Evolutionary conservation across 2,113 vertebrate genomes (phyloP), one percentile per base, ranked within the genome.

Genomic region (Poeciliopsis turrubarensis): DNA sequence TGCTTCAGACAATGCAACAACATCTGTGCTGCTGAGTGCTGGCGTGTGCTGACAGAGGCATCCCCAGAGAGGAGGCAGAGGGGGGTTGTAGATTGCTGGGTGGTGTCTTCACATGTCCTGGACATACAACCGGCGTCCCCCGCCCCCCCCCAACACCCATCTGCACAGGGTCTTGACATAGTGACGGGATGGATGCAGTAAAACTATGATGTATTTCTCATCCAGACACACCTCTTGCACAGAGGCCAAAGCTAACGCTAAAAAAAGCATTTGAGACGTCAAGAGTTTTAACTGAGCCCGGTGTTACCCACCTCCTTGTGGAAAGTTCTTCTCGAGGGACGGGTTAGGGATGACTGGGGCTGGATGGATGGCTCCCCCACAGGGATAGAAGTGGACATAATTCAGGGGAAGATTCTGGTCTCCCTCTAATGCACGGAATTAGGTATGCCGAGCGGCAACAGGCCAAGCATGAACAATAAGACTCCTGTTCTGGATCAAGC

Each of bases 1-100:
- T 81, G 85, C 86, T 91, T 82, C 84, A 92, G 89, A 91, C 93
- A 91, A 93, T 92, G 91, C 91, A 89, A 88, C 92, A 94, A 91
- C 93, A 94, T 93, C 93, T 93, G 94, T 90, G 93, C 85, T 78
- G 78, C 88, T 70, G 83, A 89, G 87, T 80, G 86, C 85, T 89
- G 84, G 31, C 87, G 86, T 88, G 86, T 85, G 87, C 89, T 88
- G 92, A 91, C 88, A 89, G 88, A 91, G 86, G 82, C 75, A 8
- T 92, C 93, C 91, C 92, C 30, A 67, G 92, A 89, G 87, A 75
- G 29, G 65, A 70, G 31, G 71, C 34, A 75, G 39, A 27, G 25
- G 73, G 34, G 62, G 74, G 37, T 67, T n/a, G 75, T 72, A 34
- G 72, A 72, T 64, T 62, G 66, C 79, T 65, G 54, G 60, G 72